These are phyloP conservation scores for Lontra canadensis DNA, from an alignment of 2,113 vertebrate genomes.

Conservation along the genomic window DNA sequence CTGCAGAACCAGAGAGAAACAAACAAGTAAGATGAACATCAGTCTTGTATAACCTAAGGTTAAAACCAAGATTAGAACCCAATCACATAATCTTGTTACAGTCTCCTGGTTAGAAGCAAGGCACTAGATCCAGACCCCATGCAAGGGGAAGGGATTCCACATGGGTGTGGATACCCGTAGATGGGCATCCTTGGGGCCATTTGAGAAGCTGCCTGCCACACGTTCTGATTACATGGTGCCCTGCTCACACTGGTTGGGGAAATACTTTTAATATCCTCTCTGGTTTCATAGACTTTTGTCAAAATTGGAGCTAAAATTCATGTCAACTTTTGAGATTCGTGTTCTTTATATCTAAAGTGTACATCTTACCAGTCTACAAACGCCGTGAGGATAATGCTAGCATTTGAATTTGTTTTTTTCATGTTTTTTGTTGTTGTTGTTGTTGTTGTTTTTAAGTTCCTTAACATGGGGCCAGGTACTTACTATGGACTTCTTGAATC, in stretches of 20 bases:
- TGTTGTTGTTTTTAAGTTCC: constrained; percentile 6
- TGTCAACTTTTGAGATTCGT: neutral
- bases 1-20: neutral
- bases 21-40: neutral
- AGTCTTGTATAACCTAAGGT: neutral
- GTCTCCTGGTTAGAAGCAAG: neutral
- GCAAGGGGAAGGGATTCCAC: neutral
- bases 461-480: neutral
- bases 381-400: neutral
- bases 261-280: neutral
- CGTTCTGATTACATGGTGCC: neutral
- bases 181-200: neutral
- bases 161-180: neutral
- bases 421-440: too few species aligned
- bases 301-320: constrained; percentile 20
- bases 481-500: constrained; percentile 22
- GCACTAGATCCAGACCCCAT: neutral
- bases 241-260: neutral
- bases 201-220: neutral
- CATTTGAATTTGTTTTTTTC: neutral
- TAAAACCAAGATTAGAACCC: neutral
- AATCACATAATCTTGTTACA: neutral
- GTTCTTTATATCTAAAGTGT: neutral
- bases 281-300: neutral
- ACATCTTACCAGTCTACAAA: neutral